phyloP scores from a whole-genome alignment of 2,888 invertebrate species.

The Meghimatium bilineatum region DNA sequence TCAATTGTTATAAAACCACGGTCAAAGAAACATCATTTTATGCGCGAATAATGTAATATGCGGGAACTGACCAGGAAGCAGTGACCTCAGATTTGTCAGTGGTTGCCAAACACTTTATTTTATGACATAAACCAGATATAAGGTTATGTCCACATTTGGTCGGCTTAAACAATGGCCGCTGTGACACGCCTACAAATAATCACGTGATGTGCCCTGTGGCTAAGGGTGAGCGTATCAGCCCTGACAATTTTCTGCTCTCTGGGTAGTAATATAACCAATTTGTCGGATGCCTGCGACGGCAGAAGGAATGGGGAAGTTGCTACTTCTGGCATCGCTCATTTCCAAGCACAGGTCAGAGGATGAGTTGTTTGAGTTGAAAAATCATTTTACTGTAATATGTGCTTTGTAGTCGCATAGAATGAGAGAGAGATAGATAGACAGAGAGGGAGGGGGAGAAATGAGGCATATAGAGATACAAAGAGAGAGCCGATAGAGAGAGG shows the following conservation, averaged over 20 bases:
- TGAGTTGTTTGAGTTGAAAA: background rate
- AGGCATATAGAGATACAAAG: background rate
- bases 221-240: background rate
- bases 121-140: background rate
- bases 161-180: background rate
- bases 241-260: background rate
- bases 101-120: background rate
- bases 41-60: no score
- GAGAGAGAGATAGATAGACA: background rate
- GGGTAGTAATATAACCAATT: constrained; percentile 22
- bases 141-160: background rate
- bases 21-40: no score
- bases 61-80: background rate
- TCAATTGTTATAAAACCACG: no score
- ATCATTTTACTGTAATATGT: background rate
- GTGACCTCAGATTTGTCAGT: background rate
- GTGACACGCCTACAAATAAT: background rate
- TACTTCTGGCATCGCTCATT: no score
- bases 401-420: no score
- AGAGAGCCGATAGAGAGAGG: background rate
- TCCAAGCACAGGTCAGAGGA: background rate
- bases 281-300: background rate
- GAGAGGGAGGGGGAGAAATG: background rate
- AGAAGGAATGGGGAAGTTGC: background rate
- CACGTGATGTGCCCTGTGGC: background rate